Evolutionary conservation across 2,888 invertebrate species (phyloP).

Genomic region (Aelia acuminata): DNA sequence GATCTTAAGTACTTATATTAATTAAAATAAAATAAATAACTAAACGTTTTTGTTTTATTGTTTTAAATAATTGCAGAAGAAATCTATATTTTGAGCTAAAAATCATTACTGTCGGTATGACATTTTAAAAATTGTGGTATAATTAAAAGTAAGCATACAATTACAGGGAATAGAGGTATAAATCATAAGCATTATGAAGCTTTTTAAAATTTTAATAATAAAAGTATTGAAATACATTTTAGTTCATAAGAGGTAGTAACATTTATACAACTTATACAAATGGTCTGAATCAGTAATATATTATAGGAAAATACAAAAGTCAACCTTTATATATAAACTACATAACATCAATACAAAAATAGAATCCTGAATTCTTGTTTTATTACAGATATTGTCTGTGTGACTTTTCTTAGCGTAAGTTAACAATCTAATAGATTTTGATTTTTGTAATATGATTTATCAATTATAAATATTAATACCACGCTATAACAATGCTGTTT

Average conservation of each 20-base stretch:
- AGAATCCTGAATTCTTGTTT: conserved; percentile 60
- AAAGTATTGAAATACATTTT: conserved; percentile 64
- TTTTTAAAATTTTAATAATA: conserved; percentile 63
- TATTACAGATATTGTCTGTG: conserved; percentile 57
- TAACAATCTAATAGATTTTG: conserved; percentile 52
- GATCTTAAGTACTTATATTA: background rate
- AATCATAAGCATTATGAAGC: conserved; percentile 25
- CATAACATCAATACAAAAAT: conserved; percentile 65
- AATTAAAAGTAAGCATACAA: background rate
- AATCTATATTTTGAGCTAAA: background rate
- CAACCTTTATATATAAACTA: conserved; percentile 63
- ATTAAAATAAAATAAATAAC: background rate
- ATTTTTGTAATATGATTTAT: conserved; percentile 50
- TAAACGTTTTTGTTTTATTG: too few species aligned
- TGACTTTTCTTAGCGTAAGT: conserved; percentile 37
- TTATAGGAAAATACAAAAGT: conserved; percentile 65
- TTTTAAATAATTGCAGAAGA: background rate
- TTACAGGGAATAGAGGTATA: background rate
- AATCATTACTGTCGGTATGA: background rate
- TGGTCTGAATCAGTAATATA: conserved; percentile 62
- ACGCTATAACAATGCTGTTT: conserved; percentile 29
- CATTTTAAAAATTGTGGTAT: background rate
- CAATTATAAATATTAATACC: conserved; percentile 12
- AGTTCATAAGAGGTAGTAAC: conserved; percentile 56
- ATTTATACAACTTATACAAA: conserved; percentile 63